Evolutionary conservation across 2,888 invertebrate species (phyloP).

Genomic region (Lasiommata megera): DNA sequence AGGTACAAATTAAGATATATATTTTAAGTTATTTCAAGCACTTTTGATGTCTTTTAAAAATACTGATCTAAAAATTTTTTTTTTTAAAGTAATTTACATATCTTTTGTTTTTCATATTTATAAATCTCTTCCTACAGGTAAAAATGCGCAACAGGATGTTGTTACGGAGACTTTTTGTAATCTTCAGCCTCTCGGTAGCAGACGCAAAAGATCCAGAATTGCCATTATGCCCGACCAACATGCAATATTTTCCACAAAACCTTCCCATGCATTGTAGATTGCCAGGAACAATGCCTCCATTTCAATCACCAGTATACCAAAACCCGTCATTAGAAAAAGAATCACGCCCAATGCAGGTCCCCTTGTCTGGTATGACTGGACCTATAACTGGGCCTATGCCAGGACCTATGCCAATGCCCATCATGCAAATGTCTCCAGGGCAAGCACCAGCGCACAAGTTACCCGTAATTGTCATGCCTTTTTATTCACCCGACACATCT

Average conservation of each 20-base stretch:
- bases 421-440: conserved; percentile 37
- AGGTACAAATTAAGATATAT: neutral
- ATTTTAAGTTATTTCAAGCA: too few species aligned
- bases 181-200: conserved; percentile 34
- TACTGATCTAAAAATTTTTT: neutral
- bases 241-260: conserved; percentile 62
- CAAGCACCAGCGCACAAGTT: conserved; percentile 56
- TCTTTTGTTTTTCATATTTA: neutral
- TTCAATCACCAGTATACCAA: conserved; percentile 39
- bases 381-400: conserved; percentile 31
- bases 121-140: neutral
- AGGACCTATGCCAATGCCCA: conserved; percentile 32
- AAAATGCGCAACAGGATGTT: conserved; percentile 39
- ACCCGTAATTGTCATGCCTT: conserved; percentile 74
- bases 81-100: too few species aligned
- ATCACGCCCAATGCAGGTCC: conserved; percentile 31
- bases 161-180: conserved; percentile 28
- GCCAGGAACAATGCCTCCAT: conserved; percentile 45
- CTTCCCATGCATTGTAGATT: conserved; percentile 73
- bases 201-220: conserved; percentile 49
- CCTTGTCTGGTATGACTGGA: conserved; percentile 36
- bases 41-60: too few species aligned
- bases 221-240: conserved; percentile 61
- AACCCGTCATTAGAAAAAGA: conserved; percentile 39
- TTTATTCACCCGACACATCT: conserved; percentile 61